A percentile compares a stretch with the other conserved stretches of the same genome.
These are phyloP conservation scores for Myanophis thanlyinensis DNA, from an alignment of 2,113 vertebrate genomes.

Conservation along the genomic window DNA sequence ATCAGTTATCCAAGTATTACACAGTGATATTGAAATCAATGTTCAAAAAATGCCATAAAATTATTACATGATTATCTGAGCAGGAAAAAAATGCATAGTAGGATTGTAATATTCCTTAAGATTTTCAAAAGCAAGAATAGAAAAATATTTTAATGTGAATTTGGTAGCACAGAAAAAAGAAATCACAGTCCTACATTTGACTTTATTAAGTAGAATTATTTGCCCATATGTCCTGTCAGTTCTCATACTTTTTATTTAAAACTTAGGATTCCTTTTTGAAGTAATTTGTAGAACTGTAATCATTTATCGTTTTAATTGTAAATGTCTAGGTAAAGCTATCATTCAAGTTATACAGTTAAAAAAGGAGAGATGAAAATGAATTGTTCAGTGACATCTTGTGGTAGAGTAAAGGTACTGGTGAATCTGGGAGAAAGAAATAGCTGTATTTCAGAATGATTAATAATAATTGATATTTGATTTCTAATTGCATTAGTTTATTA, in stretches of 20 bases:
- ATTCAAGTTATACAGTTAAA: conserved; percentile 44
- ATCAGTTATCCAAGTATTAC: neutral
- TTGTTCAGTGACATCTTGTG: conserved; percentile 78
- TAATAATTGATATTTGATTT: conserved; percentile 47
- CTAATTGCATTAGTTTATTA: conserved; percentile 38
- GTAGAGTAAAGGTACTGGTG: conserved; percentile 42
- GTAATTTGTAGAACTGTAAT: conserved; percentile 8
- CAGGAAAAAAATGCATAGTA: neutral
- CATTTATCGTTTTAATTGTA: conserved; percentile 43
- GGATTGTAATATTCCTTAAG: neutral
- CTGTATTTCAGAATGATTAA: conserved; percentile 40
- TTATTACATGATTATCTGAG: neutral
- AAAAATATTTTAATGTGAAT: neutral
- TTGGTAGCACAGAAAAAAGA: neutral
- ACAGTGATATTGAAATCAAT: neutral
- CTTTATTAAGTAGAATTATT: neutral
- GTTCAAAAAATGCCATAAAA: neutral
- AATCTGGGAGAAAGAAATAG: neutral
- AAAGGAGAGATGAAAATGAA: conserved; percentile 64
- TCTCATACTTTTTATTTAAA: conserved; percentile 36
- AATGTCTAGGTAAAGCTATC: conserved; percentile 30
- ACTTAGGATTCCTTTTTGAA: conserved; percentile 21
- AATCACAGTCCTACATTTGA: neutral
- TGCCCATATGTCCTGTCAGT: neutral
- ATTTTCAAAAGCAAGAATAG: neutral